phyloP scores from a whole-genome alignment of 2,888 invertebrate species.

The Rhingia campestris region DNA sequence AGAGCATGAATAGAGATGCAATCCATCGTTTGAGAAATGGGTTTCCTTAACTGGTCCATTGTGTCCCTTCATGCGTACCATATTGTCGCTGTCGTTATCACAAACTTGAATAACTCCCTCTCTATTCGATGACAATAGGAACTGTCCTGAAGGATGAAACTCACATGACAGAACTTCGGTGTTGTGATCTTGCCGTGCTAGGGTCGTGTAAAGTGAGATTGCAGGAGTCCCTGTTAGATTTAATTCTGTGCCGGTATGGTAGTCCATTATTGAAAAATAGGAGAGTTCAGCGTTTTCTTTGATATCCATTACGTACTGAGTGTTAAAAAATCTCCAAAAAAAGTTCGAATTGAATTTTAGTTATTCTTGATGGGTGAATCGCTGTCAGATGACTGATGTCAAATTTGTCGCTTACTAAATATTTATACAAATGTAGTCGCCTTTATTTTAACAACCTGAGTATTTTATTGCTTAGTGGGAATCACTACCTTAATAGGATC shows the following conservation, averaged over 20 bases:
- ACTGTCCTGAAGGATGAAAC: slow-evolving; percentile 30
- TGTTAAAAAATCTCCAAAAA: no score
- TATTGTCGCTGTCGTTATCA: slow-evolving; percentile 98
- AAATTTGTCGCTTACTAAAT: no score
- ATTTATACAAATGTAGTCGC: no score
- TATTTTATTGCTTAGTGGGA: no score
- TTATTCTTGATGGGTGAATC: no score
- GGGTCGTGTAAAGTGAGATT: slow-evolving; percentile 1
- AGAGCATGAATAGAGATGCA: slow-evolving; percentile 93
- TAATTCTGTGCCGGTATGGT: slow-evolving; percentile 84
- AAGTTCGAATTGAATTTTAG: no score
- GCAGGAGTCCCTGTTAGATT: slow-evolving; percentile 77
- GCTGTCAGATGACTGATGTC: no score
- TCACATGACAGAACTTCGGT: slow-evolving; percentile 38
- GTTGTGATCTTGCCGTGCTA: slow-evolving; percentile 28
- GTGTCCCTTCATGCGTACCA: slow-evolving; percentile 95
- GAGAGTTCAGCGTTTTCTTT: not conserved
- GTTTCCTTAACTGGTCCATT: slow-evolving; percentile 97
- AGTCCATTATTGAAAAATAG: slow-evolving; percentile 87
- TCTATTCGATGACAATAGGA: slow-evolving; percentile 6
- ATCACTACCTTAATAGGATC: no score
- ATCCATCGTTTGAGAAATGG: slow-evolving; percentile 92
- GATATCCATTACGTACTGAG: not conserved
- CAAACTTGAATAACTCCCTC: slow-evolving; percentile 20
- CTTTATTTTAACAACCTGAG: no score